Conservation (phyloP, 2,888 invertebrate genomes). For the Lamproptera curius region DNA sequence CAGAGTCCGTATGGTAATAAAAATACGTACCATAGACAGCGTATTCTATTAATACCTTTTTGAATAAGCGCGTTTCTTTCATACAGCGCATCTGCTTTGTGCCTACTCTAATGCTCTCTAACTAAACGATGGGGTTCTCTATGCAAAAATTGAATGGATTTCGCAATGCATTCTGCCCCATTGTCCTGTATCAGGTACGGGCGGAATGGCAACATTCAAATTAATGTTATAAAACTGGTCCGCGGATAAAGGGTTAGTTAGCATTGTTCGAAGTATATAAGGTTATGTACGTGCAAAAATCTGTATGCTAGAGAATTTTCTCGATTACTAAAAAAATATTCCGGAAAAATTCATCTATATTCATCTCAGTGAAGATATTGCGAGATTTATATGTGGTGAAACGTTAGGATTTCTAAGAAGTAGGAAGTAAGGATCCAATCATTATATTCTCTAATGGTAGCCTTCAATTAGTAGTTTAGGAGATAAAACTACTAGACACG, state of each 20-base stretch:
- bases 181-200: slow-evolving; percentile 71
- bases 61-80: slow-evolving; percentile 16
- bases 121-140: slow-evolving; percentile 51
- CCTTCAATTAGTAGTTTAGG: too few relatives aligned
- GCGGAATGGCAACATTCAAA: slow-evolving; percentile 75
- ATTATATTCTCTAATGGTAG: too few relatives aligned
- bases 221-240: slow-evolving; percentile 69
- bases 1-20: slow-evolving; percentile 4
- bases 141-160: slow-evolving; percentile 72
- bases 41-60: slow-evolving; percentile 27
- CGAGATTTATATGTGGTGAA: too few relatives aligned
- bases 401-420: too few relatives aligned
- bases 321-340: too few relatives aligned
- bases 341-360: too few relatives aligned
- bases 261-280: slow-evolving; percentile 23
- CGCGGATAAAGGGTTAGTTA: slow-evolving; percentile 60
- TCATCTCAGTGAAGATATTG: too few relatives aligned
- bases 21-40: slow-evolving; percentile 14
- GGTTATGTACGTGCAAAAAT: neutral
- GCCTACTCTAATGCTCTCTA: slow-evolving; percentile 37
- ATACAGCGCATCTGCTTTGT: slow-evolving; percentile 36
- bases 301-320: too few relatives aligned
- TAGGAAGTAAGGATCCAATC: too few relatives aligned
- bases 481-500: too few relatives aligned
- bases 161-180: slow-evolving; percentile 40